Evolutionary conservation across 2,888 invertebrate genomes (phyloP), one percentile per base, ranked within the genome.

Genomic region (Drosophila paucipuncta): DNA sequence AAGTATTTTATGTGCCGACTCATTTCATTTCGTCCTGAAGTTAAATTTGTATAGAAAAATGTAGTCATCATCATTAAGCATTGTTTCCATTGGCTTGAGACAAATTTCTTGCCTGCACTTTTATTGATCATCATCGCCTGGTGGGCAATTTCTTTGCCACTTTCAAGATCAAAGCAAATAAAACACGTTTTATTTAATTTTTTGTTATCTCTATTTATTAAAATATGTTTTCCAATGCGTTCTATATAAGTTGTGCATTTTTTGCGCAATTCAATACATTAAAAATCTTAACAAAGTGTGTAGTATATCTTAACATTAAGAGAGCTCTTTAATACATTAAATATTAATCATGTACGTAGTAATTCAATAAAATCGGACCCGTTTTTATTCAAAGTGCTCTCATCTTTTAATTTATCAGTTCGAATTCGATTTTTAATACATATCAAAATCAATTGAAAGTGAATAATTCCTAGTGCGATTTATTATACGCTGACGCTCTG

Each of bases 401-500:
- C 9, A 31, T 31, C 1, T 18, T 22, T 7, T 13, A 30, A 30
- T 11, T 22, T 25, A n/a, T 7, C 18, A 39, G 18, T 25, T n/a
- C 16, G 47, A 41, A 47, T 39, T 30, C 22, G 4, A 18, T 4
- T n/a, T 25, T 0, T n/a, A 47, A 47, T 13, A 61, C 11, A 10
- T 31, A 22, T 28, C 30, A 58, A 16, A 10, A n/a, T 41, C 16
- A 6, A 33, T 30, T 28, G 25, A 18, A 47, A 11, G 5, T 53
- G 18, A 54, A 54, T n/a, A 62, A n/a, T 35, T 7, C 13, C 4
- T 10, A 11, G 28, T 30, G 10, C 0, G 18, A 25, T 4, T 33
- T 25, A 22, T 60, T 69, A 80, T 41, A 83, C 74, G 43, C 72
- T 80, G 35, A 43, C 69, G 54, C 73, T 85, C 4, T 78, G 80